A percentile compares a stretch with the other conserved stretches of the same genome.
These are phyloP conservation scores for Arenaria interpres DNA, from an alignment of 2,113 vertebrate genomes.

Conservation along the genomic window DNA sequence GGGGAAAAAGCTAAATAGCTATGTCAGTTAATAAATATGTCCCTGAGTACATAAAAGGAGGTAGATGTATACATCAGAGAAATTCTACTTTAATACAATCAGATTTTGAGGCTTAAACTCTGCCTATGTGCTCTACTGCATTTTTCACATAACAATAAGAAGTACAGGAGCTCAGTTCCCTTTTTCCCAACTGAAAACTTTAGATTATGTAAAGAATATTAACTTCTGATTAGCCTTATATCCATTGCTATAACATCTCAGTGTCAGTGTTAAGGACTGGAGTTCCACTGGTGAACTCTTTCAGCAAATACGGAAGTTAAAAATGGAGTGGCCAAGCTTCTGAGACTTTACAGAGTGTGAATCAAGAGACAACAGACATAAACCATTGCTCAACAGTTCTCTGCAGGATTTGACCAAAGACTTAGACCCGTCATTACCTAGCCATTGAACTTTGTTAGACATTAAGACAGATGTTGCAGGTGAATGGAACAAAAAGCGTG, in stretches of 20 bases:
- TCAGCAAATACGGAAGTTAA: neutral
- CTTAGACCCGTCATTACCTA: neutral
- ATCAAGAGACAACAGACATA: neutral
- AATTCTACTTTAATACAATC: neutral
- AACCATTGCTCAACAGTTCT: neutral
- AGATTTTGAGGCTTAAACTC: neutral
- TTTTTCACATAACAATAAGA: neutral
- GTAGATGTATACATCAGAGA: neutral
- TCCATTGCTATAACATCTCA: neutral
- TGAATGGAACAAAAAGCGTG: neutral
- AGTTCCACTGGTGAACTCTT: neutral
- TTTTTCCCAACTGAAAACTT: neutral
- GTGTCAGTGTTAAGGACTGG: neutral
- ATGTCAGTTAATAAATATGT: neutral
- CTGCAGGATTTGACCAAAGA: neutral
- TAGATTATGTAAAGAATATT: neutral
- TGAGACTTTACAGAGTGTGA: neutral
- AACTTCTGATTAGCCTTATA: neutral
- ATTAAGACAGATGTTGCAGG: neutral
- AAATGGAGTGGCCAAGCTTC: neutral
- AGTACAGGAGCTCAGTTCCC: neutral
- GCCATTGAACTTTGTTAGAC: neutral
- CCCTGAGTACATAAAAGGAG: neutral
- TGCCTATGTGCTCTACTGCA: neutral
- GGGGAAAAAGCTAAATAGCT: neutral